Percentiles rank a stretch among this genome's conserved stretches.
phyloP scores from a whole-genome alignment of 2,113 vertebrate species.

The Anser cygnoides region DNA sequence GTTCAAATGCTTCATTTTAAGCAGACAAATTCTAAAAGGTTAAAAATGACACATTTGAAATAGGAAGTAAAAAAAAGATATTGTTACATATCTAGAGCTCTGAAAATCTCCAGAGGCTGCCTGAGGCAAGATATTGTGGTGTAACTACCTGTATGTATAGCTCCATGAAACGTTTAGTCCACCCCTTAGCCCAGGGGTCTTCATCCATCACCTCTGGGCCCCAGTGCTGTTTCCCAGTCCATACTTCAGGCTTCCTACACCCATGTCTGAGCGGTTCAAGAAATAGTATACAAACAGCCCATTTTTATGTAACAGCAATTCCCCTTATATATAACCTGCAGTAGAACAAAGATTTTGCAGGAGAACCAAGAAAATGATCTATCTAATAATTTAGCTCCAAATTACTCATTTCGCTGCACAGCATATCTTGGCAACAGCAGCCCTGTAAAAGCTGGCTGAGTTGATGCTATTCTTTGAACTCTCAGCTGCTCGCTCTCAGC shows the following conservation, averaged over 20 bases:
- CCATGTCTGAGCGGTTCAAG: background rate
- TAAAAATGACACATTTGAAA: background rate
- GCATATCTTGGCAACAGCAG: conserved; percentile 48
- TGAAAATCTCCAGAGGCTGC: background rate
- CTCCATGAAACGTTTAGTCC: background rate
- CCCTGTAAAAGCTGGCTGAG: conserved; percentile 21
- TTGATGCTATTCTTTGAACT: conserved; percentile 50
- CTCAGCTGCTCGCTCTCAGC: conserved; percentile 47
- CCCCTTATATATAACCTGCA: background rate
- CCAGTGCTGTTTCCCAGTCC: background rate
- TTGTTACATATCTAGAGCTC: background rate
- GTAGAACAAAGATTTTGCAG: background rate
- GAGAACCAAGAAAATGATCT: background rate
- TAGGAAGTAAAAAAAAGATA: background rate
- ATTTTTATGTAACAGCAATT: background rate
- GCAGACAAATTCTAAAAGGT: background rate
- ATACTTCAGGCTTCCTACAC: background rate
- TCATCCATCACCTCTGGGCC: background rate
- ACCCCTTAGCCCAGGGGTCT: background rate
- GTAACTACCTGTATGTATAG: background rate
- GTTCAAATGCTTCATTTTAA: background rate
- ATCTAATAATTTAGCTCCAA: conserved; percentile 16
- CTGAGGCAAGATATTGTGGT: background rate
- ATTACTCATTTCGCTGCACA: conserved; percentile 43
- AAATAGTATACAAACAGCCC: background rate